phyloP scores from a whole-genome alignment of 2,888 invertebrate species.

The Xestia c-nigrum region DNA sequence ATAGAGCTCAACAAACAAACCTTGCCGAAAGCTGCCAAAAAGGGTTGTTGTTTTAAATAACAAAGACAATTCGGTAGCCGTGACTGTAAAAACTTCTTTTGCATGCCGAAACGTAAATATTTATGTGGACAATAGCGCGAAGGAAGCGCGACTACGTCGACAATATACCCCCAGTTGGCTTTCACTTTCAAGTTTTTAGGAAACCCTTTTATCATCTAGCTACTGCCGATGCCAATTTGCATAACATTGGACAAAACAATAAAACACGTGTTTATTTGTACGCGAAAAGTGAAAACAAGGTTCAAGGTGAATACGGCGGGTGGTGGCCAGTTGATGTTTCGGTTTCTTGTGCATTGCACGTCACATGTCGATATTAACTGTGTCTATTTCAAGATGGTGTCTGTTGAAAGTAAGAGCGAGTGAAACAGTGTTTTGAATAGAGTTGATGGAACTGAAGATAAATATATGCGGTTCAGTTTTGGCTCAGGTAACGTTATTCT shows the following conservation, averaged over 20 bases:
- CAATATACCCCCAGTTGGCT: constrained; percentile 87
- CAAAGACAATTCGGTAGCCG: constrained; percentile 88
- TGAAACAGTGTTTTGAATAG: constrained; percentile 27
- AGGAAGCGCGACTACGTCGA: constrained; percentile 83
- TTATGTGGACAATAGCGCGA: constrained; percentile 82
- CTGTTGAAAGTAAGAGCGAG: constrained; percentile 34
- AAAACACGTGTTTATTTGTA: constrained; percentile 83
- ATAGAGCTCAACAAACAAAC: constrained; percentile 76
- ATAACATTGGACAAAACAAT: constrained; percentile 87
- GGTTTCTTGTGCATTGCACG: constrained; percentile 84
- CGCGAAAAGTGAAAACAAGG: constrained; percentile 89
- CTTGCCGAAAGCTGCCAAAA: constrained; percentile 81
- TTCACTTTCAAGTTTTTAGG: constrained; percentile 88
- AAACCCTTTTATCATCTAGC: constrained; percentile 86
- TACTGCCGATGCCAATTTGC: constrained; percentile 87
- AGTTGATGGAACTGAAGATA: constrained; percentile 9
- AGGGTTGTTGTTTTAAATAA: constrained; percentile 87
- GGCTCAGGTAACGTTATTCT: constrained; percentile 20
- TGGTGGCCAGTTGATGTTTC: constrained; percentile 82
- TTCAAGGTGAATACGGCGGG: constrained; percentile 79
- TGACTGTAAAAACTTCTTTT: constrained; percentile 87
- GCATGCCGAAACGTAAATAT: constrained; percentile 89
- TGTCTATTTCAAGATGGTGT: constrained; percentile 47
- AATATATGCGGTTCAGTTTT: not conserved
- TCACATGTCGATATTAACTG: constrained; percentile 62